A percentile compares a stretch with the other conserved stretches of the same genome.
These are phyloP conservation scores for Melanostoma mellinum DNA, from an alignment of 2,888 invertebrate species.

Conservation along the genomic window DNA sequence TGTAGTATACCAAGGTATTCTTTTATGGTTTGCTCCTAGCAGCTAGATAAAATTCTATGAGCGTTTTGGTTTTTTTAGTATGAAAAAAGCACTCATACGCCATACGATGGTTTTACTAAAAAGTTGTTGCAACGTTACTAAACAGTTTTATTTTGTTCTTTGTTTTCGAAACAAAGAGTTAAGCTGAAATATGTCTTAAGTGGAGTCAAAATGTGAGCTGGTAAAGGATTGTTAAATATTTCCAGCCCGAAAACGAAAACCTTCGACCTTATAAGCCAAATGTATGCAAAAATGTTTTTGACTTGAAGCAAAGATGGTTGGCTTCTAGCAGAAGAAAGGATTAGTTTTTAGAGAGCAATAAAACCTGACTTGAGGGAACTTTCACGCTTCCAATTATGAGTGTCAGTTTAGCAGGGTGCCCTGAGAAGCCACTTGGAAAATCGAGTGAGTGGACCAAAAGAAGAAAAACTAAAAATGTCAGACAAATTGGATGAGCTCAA, in stretches of 20 bases:
- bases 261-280: not conserved
- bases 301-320: not conserved
- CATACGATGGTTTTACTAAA: not conserved
- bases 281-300: not conserved
- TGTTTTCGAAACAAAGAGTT: not conserved
- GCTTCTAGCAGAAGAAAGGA: not conserved
- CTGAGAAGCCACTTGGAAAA: too few relatives aligned
- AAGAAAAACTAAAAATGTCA: too few relatives aligned
- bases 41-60: too few relatives aligned
- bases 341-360: too few relatives aligned
- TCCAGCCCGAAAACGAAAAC: not conserved
- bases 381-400: too few relatives aligned
- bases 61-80: too few relatives aligned
- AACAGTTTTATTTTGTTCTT: not conserved
- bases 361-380: too few relatives aligned
- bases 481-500: constrained; percentile 3
- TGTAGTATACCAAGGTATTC: too few relatives aligned
- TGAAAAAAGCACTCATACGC: constrained; percentile 4
- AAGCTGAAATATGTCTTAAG: not conserved
- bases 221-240: not conserved
- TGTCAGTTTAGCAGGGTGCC: too few relatives aligned
- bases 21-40: too few relatives aligned
- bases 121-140: not conserved
- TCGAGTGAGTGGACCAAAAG: too few relatives aligned
- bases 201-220: not conserved